Percentiles rank a stretch among this genome's conserved stretches.
These are phyloP conservation scores for Melitaea athalia DNA, from an alignment of 2,888 invertebrate genomes.

Conservation along the genomic window DNA sequence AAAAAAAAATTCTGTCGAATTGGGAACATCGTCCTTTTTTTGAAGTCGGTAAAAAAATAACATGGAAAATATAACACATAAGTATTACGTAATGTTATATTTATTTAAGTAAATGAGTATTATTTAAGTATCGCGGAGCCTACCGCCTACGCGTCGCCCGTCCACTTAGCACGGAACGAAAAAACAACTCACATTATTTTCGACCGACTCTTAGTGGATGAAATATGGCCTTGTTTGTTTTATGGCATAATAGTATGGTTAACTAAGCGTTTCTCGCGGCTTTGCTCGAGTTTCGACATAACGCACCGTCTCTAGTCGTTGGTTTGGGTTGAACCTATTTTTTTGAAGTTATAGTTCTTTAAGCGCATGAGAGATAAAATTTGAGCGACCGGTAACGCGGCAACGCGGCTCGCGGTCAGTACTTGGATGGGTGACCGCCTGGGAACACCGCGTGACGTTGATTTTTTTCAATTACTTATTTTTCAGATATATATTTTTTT, in stretches of 20 bases:
- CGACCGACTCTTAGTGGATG: conserved; percentile 19
- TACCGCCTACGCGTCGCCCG: conserved; percentile 28
- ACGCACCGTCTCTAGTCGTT: too few species aligned
- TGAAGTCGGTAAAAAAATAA: not conserved
- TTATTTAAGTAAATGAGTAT: conserved; percentile 17
- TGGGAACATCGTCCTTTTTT: not conserved
- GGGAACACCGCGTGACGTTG: too few species aligned
- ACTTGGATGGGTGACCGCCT: too few species aligned
- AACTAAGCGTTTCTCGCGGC: conserved; percentile 30
- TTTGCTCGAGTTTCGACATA: too few species aligned
- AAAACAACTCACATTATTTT: conserved; percentile 13
- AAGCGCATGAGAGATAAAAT: too few species aligned
- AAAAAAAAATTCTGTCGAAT: not conserved
- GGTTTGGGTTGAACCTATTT: too few species aligned
- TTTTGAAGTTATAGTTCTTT: too few species aligned
- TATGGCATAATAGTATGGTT: conserved; percentile 37
- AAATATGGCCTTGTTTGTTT: conserved; percentile 24
- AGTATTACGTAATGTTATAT: not conserved
- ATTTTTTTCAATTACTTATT: too few species aligned
- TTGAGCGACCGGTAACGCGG: too few species aligned
- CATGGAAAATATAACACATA: not conserved
- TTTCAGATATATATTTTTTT: too few species aligned
- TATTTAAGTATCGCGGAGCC: conserved; percentile 7
- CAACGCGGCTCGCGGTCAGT: too few species aligned
- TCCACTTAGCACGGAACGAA: conserved; percentile 32